Percentiles rank a stretch among this genome's conserved stretches.
phyloP scores from a whole-genome alignment of 1,140 invertebrate genomes.

The Tetramorium alpestre region DNA sequence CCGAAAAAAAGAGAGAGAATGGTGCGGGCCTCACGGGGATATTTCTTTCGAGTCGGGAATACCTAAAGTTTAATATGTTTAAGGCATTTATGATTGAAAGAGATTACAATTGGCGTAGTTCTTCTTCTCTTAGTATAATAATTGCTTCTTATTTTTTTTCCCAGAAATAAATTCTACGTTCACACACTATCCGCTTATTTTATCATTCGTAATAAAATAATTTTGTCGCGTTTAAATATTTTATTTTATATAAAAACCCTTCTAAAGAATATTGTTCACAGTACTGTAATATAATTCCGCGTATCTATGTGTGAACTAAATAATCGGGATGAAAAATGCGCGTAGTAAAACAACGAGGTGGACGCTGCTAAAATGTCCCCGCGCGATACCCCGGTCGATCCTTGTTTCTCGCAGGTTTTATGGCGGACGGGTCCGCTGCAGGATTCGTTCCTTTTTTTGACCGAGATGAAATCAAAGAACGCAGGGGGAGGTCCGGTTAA shows the following conservation, averaged over 20 bases:
- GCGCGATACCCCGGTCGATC: conserved; percentile 15
- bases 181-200: neutral
- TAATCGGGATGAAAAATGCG: conserved; percentile 11
- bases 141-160: no score
- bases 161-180: neutral
- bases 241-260: neutral
- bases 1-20: neutral
- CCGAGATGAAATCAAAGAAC: conserved; percentile 57
- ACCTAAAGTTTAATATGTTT: neutral
- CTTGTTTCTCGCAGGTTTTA: conserved; percentile 42
- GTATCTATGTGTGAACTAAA: neutral
- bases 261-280: neutral
- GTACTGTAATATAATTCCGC: neutral
- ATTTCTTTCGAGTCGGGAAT: neutral
- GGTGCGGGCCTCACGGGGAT: neutral
- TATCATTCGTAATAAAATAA: neutral
- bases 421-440: conserved; percentile 1
- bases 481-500: conserved; percentile 52
- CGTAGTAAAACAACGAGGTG: conserved; percentile 6
- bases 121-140: neutral
- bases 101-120: neutral
- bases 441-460: conserved; percentile 39
- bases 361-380: conserved; percentile 9
- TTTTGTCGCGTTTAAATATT: neutral
- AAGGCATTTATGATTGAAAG: neutral